Base-by-base conservation (phyloP, 1,140 invertebrate genomes). In the Caerostris extrusa region DNA sequence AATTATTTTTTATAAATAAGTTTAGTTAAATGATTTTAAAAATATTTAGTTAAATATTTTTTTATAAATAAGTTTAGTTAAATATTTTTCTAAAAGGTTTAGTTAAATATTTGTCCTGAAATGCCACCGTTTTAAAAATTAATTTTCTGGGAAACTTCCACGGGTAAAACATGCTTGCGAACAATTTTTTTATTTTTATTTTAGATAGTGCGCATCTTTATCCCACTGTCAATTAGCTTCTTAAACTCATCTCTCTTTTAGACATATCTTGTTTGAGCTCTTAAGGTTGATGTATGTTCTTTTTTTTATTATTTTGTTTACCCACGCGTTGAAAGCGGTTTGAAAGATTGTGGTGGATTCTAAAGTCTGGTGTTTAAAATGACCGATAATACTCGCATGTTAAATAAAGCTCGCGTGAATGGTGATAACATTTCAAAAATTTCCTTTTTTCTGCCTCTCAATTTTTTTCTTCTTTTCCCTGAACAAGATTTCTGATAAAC, bases 401-500 rank as follows among this genome's bases (percentile, higher is more conserved):
- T 77, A 77, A 77, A 34, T 77, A 77, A 12, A 50, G 71, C 34
- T 50, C 34, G 10, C 3, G 69, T 34, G 71, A 77, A 34, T 50
- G 5, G 50, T 12, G 71, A 77, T 77, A 77, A 77, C 71, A 12
- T 77, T 77, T 77, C 19, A 77, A 77, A 77, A 34, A 5, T 77
- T 77, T 77, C 34, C 71, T 8, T 77, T 77, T 50, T 50, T 50
- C 53, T 77, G 0, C 34, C 10, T 50, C 71, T 12, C 71, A 3
- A 19, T 50, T 77, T 7, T 53, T 34, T 34, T 34, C 10, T 14
- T 67, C n/a, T 67, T 50, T 77, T 34, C 12, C 34, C 10, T 77
- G 71, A 53, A 10, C 19, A 77, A 10, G 71, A 77, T 77, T 77
- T 77, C 71, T 77, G 71, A 77, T 77, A 77, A 77, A 50, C 34